These are phyloP conservation scores for Sorex fumeus DNA, from an alignment of 2,113 vertebrate genomes.

Conservation along the genomic window DNA sequence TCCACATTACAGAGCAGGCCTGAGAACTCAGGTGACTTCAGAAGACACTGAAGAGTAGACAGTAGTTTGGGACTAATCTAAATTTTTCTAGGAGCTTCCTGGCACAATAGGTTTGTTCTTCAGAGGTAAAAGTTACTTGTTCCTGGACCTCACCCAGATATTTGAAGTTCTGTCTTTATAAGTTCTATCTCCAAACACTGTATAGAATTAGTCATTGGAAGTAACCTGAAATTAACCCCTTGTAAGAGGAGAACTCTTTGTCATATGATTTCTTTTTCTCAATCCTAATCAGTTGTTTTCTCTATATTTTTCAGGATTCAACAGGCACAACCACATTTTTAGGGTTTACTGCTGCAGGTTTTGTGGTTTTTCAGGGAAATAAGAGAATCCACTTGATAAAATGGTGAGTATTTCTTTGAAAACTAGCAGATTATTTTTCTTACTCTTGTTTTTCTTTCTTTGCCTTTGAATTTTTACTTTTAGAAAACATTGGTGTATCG, in stretches of 20 bases:
- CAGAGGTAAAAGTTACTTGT: neutral
- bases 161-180: neutral
- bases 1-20: neutral
- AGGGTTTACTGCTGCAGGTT: constrained; percentile 97
- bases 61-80: neutral
- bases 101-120: neutral
- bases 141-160: neutral
- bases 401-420: constrained; percentile 91
- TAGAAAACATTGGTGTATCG: no score
- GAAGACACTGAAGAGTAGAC: neutral
- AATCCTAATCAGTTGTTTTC: constrained; percentile 45
- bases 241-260: neutral
- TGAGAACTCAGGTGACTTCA: neutral
- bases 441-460: neutral
- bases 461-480: constrained; percentile 49
- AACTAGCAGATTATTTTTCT: constrained; percentile 30
- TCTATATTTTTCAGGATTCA: constrained; percentile 91
- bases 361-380: constrained; percentile 99
- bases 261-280: constrained; percentile 46
- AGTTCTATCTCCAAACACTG: neutral
- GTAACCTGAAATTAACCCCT: constrained; percentile 25
- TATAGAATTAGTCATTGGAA: neutral
- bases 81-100: neutral
- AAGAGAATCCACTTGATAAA: constrained; percentile 98
- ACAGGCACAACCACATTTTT: constrained; percentile 96